Evolutionary conservation across 2,888 invertebrate species (phyloP), one percentile per base, ranked within the genome.

Genomic region (Coecobrya sp.): DNA sequence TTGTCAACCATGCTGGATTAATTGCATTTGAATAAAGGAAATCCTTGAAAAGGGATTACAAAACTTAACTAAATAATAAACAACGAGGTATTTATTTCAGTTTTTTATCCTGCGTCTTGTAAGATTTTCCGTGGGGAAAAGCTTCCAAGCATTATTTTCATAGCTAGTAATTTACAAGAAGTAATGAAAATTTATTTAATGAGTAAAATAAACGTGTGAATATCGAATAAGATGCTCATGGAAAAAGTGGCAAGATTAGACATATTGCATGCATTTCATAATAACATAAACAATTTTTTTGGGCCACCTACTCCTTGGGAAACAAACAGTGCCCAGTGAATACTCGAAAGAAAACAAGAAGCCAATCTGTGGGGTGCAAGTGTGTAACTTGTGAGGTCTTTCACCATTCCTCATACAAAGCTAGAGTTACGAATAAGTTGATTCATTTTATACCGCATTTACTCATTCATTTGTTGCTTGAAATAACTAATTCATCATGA

Each of bases 371-470:
- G 90, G 90, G 90, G 85, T 76, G 85, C 68, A 85, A 85, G 76
- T 52, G 42, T 30, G 55, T 73, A 52, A 89, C 90, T 85, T 90
- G 90, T 90, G 90, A 90, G 90, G 90, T 90, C 90, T 85, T 81
- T 49, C 22, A 22, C 73, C 16, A 22, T n/a, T 76, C 11, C 45
- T 76, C 70, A 76, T 49, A 13, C n/a, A 13, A 76, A 49, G 0
- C 10, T 76, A 11, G 4, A 76, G 25, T 11, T 0, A 49, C 42
- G 2, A 5, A 30, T 30, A 13, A 10, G 25, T 27, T 7, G 22
- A 13, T 42, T 42, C 16, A 16, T 36, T 42, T 73, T 1, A 73
- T 22, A 19, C 36, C 22, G 11, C 73, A 73, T 42, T 19, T 42
- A 55, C 11, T 19, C 76, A 45, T 76, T 22, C 36, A 70, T 70